A percentile compares a stretch with the other conserved stretches of the same genome.
Conservation (phyloP, 2,113 vertebrate genomes). For the Odontophorus gujanensis region DNA sequence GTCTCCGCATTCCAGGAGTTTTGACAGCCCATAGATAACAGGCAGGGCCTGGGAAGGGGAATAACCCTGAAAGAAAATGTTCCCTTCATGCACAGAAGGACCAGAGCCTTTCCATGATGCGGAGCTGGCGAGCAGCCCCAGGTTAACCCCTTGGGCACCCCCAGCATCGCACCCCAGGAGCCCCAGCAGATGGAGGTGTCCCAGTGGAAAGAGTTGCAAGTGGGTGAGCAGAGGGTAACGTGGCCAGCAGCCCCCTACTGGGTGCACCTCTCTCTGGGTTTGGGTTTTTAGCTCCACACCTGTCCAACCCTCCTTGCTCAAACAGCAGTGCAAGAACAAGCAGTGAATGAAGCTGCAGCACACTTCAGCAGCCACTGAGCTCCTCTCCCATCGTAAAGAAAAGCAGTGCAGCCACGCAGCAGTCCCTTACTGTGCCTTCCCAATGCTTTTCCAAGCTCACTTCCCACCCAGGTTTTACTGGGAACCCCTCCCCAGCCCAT, state of each 20-base stretch:
- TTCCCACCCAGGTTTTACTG: not conserved
- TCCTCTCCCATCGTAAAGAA: not conserved
- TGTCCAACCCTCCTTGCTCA: no score
- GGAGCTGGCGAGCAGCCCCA: not conserved
- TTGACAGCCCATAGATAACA: constrained; percentile 42
- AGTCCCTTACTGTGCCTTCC: fast-evolving
- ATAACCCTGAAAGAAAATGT: constrained; percentile 6
- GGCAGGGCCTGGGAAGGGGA: constrained; percentile 51
- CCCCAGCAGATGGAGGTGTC: not conserved
- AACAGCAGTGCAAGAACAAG: not conserved
- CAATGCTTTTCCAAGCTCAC: not conserved
- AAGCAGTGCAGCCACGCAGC: not conserved
- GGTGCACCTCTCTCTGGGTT: not conserved
- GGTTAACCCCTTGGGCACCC: not conserved
- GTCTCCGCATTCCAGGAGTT: not conserved
- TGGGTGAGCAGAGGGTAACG: fast-evolving
- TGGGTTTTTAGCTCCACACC: not conserved
- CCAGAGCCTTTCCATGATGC: not conserved
- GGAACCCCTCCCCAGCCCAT: not conserved
- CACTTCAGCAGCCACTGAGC: not conserved
- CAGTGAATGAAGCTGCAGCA: not conserved
- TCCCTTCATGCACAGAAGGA: not conserved
- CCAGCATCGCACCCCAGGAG: not conserved
- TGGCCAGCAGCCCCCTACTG: not conserved
- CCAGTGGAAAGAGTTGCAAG: not conserved